Evolutionary conservation across 2,113 vertebrate genomes (phyloP).

Genomic region (Phoenicopterus ruber): DNA sequence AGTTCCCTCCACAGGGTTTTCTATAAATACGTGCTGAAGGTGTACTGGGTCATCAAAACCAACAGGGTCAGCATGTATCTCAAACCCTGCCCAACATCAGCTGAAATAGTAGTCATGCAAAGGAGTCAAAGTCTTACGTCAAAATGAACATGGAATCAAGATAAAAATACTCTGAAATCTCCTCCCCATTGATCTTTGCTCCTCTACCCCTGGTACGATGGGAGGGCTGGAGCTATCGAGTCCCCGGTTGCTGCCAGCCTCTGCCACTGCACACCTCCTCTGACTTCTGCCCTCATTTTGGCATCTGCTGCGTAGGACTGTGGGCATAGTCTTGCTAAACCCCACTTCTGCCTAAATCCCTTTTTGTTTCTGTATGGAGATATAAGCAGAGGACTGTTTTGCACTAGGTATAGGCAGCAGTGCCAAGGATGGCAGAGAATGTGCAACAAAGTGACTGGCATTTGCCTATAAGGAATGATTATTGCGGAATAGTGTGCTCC

Average conservation of each 20-base stretch:
- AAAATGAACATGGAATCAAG: not conserved
- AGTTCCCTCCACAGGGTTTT: not conserved
- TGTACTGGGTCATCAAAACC: not conserved
- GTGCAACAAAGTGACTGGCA: not conserved
- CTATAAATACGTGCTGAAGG: not conserved
- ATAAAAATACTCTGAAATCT: not conserved
- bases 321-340: not conserved
- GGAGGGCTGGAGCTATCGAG: not conserved
- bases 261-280: not conserved
- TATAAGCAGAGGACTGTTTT: not conserved
- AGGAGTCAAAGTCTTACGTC: not conserved
- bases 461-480: not conserved
- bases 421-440: not conserved
- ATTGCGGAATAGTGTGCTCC: not conserved
- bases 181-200: not conserved
- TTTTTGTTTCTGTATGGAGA: not conserved
- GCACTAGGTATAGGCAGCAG: not conserved
- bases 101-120: not conserved
- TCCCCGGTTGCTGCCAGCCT: not conserved
- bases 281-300: not conserved
- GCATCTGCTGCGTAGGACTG: fast-evolving
- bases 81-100: not conserved
- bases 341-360: not conserved
- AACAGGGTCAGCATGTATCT: not conserved
- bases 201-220: not conserved